Evolutionary conservation across 2,797 vertebrate species (phyloP).

Genomic region (Dendrocincla fuliginosa): DNA sequence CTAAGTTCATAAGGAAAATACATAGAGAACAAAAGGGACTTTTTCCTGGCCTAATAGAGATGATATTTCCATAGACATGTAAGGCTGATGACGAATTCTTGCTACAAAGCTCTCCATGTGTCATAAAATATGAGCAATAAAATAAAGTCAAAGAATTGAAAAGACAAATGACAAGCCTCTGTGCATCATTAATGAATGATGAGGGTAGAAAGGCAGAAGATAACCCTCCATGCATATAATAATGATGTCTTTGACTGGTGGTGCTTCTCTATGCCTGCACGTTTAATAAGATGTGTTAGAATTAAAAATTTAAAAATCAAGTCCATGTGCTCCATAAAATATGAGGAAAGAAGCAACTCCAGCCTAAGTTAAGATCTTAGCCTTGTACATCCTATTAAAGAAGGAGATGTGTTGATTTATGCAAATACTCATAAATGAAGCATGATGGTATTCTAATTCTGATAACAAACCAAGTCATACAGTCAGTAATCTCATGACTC

Average conservation of each 20-base stretch:
- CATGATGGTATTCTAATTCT: not conserved
- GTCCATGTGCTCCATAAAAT: constrained; percentile 52
- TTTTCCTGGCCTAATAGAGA: not conserved
- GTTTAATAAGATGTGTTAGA: constrained; percentile 59
- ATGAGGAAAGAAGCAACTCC: constrained; percentile 33
- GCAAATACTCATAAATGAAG: constrained; percentile 13
- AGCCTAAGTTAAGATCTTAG: constrained; percentile 33
- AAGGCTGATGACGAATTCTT: constrained; percentile 6
- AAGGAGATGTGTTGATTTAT: not conserved
- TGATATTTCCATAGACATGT: not conserved
- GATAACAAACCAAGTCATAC: not conserved
- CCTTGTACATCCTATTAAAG: not conserved
- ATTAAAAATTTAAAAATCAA: constrained; percentile 68
- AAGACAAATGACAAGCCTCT: constrained; percentile 63
- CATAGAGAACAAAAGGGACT: constrained; percentile 9
- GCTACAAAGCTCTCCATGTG: constrained; percentile 32
- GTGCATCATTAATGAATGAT: constrained; percentile 63
- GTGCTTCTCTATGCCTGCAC: constrained; percentile 24
- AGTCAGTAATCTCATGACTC: not conserved
- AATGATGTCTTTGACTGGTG: constrained; percentile 46
- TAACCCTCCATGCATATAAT: constrained; percentile 66
- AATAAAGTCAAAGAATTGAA: constrained; percentile 61
- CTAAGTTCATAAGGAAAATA: not conserved
- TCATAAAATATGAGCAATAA: constrained; percentile 62
- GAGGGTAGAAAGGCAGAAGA: constrained; percentile 50